Conservation (phyloP, 2,888 invertebrate species). For the Arge pagana region DNA sequence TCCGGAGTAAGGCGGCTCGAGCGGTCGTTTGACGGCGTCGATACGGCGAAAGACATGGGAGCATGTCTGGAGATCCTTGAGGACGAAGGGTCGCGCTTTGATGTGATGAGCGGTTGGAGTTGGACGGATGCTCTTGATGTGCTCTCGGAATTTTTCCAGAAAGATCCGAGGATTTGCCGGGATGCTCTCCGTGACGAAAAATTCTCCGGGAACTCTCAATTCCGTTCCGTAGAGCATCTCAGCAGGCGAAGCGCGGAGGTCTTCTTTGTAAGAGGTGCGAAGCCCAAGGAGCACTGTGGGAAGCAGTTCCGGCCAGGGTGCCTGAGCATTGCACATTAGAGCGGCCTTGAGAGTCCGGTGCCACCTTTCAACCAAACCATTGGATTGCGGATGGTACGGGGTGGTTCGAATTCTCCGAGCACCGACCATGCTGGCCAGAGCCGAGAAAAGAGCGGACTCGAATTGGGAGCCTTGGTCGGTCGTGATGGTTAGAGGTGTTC, state of each 20-base stretch:
- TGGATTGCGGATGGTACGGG: constrained; percentile 34
- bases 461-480: constrained; percentile 51
- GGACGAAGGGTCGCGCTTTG: constrained; percentile 21
- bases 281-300: constrained; percentile 35
- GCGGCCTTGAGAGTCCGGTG: constrained; percentile 38
- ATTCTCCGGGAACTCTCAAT: constrained; percentile 31
- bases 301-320: constrained; percentile 30
- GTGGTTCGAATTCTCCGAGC: constrained; percentile 25
- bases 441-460: constrained; percentile 43
- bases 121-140: constrained; percentile 21
- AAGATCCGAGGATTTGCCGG: constrained; percentile 10
- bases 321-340: constrained; percentile 27
- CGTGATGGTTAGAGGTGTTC: constrained; percentile 32
- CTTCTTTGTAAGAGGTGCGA: constrained; percentile 26
- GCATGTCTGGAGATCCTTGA: constrained; percentile 20
- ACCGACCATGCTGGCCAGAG: constrained; percentile 26
- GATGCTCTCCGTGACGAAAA: constrained; percentile 9
- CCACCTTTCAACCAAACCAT: constrained; percentile 38
- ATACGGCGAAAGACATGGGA: constrained; percentile 24
- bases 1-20: constrained; percentile 25
- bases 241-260: constrained; percentile 27
- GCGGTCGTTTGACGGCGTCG: constrained; percentile 13
- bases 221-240: constrained; percentile 33
- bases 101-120: constrained; percentile 16
- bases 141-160: constrained; percentile 9